Base-by-base conservation (phyloP, 2,888 invertebrate genomes). In the Oxycera nigricornis region DNA sequence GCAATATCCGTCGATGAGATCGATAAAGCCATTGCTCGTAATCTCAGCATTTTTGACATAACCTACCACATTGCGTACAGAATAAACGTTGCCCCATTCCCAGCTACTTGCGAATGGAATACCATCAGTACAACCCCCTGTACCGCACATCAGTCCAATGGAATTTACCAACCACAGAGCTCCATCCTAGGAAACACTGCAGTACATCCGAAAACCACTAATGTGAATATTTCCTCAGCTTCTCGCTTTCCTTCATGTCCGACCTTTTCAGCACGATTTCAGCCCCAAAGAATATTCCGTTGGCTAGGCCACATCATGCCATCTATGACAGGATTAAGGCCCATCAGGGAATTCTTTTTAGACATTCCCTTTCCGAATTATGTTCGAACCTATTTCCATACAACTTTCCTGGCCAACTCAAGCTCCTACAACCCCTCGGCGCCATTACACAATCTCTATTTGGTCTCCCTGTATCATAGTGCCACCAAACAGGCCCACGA, bases 151-250 rank as follows among this genome's bases (percentile, higher is more conserved):
- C 55, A 55, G 55, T 11, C 20, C 11, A 55, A 55, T 46, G 46
- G 46, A 46, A 46, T 55, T 55, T 24, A 65, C 3, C 39, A 41
- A 41, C 24, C 39, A 26, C 41, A 41, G 22, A 22, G 35, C 39
- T 22, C 41, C 39, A 65, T 65, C 65, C 22, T 17, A 41, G 22
- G 22, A n/a, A 41, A 39, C 22, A 65, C 65, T 65, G 65, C 65
- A 65, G 65, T 39, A 65, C 59, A 24, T 65, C 31, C 65, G 11
- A 30, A 65, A 65, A 41, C 41, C 65, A 65, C 65, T 30, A 65
- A 41, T 39, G 41, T 39, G 41, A 65, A 65, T 65, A 65, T 65
- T 65, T 65, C 39, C 22, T 41, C 24, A 39, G 24, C 24, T 39
- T 39, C 39, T 41, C 41, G 26, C 39, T 41, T n/a, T 65, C 39